Evolutionary conservation across 2,888 invertebrate species (phyloP).

Genomic region (Calameuta idolon): DNA sequence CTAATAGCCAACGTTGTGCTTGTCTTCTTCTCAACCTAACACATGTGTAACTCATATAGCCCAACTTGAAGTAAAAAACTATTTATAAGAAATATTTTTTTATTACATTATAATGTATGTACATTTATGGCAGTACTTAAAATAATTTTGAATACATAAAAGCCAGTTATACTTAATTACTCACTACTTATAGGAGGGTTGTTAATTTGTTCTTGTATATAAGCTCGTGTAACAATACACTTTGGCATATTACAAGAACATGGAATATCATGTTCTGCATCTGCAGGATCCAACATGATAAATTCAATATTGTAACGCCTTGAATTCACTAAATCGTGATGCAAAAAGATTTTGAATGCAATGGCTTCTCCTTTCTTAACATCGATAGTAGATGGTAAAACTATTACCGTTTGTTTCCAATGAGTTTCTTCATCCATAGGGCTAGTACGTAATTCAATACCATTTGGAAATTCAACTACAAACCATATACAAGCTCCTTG

Average conservation of each 20-base stretch:
- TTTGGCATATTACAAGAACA: constrained; percentile 83
- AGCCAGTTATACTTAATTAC: too few relatives aligned
- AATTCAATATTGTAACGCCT: constrained; percentile 79
- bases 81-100: too few relatives aligned
- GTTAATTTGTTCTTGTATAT: constrained; percentile 69
- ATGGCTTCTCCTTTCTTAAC: constrained; percentile 75
- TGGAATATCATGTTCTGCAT: constrained; percentile 80
- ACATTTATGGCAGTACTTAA: too few relatives aligned
- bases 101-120: too few relatives aligned
- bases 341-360: constrained; percentile 76
- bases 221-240: constrained; percentile 79
- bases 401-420: constrained; percentile 82
- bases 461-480: constrained; percentile 77
- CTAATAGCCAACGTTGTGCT: too few relatives aligned
- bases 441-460: constrained; percentile 70
- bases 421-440: constrained; percentile 73
- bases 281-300: constrained; percentile 76
- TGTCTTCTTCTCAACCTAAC: too few relatives aligned
- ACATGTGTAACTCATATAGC: too few relatives aligned
- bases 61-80: too few relatives aligned
- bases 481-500: constrained; percentile 88
- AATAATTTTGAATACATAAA: too few relatives aligned
- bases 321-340: constrained; percentile 67
- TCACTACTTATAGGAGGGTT: too few relatives aligned
- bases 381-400: constrained; percentile 76